Conservation (phyloP, 2,797 vertebrate species). For the Rhinoraja longicauda region DNA sequence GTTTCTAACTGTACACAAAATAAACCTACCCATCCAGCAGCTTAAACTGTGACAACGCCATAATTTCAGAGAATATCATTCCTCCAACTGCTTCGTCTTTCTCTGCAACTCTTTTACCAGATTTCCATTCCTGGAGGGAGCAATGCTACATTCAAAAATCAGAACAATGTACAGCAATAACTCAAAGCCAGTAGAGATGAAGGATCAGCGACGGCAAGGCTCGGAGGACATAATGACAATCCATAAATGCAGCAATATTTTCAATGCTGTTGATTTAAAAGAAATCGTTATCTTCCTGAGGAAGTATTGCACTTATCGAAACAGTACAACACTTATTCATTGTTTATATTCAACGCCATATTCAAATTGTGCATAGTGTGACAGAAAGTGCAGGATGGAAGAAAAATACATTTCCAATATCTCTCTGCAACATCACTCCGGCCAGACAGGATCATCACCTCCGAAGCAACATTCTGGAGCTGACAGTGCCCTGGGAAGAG, state of each 20-base stretch:
- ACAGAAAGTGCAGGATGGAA: neutral
- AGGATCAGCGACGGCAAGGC: neutral
- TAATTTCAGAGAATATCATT: slow-evolving; percentile 35
- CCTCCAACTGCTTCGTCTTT: slow-evolving; percentile 35
- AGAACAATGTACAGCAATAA: neutral
- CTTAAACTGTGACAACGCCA: slow-evolving; percentile 12
- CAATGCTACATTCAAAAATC: neutral
- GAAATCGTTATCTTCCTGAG: neutral
- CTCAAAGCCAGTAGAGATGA: neutral
- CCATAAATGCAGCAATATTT: no score
- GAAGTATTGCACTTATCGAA: neutral
- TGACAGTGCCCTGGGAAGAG: no score
- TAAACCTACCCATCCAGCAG: slow-evolving; percentile 6
- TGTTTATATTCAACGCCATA: neutral
- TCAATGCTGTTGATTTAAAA: neutral
- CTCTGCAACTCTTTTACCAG: slow-evolving; percentile 20
- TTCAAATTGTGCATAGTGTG: neutral
- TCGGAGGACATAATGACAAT: neutral
- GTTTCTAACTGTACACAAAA: neutral
- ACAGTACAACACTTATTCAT: neutral
- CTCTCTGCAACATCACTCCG: no score
- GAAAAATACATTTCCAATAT: neutral
- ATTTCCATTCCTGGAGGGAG: slow-evolving; percentile 31
- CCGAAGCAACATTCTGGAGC: no score
- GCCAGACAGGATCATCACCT: no score